Conservation (phyloP, 2,888 invertebrate genomes). For the Halocaridina rubra region DNA sequence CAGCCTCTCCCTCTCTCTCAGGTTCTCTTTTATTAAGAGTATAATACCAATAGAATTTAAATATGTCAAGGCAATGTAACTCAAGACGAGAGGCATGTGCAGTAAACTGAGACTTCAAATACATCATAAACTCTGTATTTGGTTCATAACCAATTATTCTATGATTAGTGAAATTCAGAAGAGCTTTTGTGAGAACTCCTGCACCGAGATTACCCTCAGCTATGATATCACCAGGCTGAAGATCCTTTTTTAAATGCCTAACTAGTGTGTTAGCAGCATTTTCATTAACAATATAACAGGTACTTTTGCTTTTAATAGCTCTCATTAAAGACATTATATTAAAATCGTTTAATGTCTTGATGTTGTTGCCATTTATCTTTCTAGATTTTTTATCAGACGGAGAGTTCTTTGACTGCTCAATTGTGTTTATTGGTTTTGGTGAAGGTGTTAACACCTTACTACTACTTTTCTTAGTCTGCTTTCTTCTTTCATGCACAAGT, state of each 20-base stretch:
- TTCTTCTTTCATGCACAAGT: neutral
- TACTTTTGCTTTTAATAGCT: neutral
- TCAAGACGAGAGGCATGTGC: neutral
- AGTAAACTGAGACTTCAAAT: neutral
- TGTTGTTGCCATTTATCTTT: neutral
- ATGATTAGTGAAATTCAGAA: conserved; percentile 12
- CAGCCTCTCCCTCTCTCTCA: neutral
- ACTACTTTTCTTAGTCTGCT: neutral
- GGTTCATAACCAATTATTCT: conserved; percentile 27
- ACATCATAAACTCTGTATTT: neutral
- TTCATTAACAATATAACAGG: neutral
- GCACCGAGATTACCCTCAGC: conserved; percentile 15
- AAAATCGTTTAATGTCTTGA: neutral
- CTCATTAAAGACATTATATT: neutral
- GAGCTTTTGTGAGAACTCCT: conserved; percentile 6
- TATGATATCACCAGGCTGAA: conserved; percentile 22
- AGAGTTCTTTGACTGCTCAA: too few relatives aligned
- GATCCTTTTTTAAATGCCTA: conserved; percentile 12
- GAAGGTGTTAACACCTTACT: too few relatives aligned
- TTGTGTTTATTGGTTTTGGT: too few relatives aligned
- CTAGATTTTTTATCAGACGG: neutral
- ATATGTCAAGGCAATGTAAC: neutral
- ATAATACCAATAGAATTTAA: neutral
- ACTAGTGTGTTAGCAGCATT: conserved; percentile 20
- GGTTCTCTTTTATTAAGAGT: neutral